phyloP scores from a whole-genome alignment of 2,888 invertebrate genomes.

The Perizoma affinitatum region DNA sequence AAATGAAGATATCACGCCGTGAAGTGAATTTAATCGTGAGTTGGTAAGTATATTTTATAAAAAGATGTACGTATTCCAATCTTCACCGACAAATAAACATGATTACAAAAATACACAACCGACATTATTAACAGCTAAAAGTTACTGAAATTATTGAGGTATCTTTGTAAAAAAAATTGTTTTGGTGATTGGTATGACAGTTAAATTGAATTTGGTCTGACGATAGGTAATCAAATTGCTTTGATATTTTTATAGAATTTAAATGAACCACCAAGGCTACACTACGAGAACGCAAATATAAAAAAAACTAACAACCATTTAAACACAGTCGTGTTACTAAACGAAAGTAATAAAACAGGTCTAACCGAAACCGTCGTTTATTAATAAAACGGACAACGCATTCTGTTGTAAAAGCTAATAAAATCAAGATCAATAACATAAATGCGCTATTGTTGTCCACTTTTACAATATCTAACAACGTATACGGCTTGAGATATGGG shows the following conservation, averaged over 20 bases:
- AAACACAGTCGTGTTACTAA: slow-evolving; percentile 30
- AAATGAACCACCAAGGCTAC: slow-evolving; percentile 43
- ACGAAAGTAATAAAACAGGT: slow-evolving; percentile 43
- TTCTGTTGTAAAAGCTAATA: slow-evolving; percentile 56
- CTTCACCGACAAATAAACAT: slow-evolving; percentile 20
- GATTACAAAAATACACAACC: not conserved
- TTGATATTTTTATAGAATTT: slow-evolving; percentile 38
- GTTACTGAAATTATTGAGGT: no score
- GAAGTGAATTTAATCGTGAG: slow-evolving; percentile 40
- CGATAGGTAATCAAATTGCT: no score
- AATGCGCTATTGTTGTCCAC: slow-evolving; percentile 75
- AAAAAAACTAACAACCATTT: slow-evolving; percentile 21
- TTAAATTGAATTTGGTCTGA: no score
- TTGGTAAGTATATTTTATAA: slow-evolving; percentile 33
- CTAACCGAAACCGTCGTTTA: slow-evolving; percentile 37
- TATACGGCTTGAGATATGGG: slow-evolving; percentile 77
- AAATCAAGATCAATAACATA: slow-evolving; percentile 77
- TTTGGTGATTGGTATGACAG: no score
- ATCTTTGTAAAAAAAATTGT: no score
- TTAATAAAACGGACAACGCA: slow-evolving; percentile 45
- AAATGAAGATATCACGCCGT: slow-evolving; percentile 71
- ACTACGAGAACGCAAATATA: slow-evolving; percentile 28
- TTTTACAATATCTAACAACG: slow-evolving; percentile 72
- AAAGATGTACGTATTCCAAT: not conserved
- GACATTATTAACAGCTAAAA: no score